Base-by-base conservation (phyloP, 2,888 invertebrate genomes). In the Pyralis farinalis region DNA sequence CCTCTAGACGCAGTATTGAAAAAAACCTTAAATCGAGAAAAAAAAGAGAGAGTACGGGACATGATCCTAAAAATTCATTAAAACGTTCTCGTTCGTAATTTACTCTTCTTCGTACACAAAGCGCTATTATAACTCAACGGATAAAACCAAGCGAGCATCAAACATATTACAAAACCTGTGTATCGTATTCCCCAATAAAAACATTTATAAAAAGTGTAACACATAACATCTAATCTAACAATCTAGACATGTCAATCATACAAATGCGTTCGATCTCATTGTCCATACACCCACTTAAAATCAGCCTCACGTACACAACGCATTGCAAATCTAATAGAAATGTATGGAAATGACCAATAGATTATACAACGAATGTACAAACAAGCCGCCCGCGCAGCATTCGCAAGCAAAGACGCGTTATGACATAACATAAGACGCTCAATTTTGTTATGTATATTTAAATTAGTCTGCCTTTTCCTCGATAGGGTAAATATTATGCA, bases 271-370 rank as follows among this genome's bases (percentile, higher is more conserved):
- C 7, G 7, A 25, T 25, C 25, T 25, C 7, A 25, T 25, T 16
- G 16, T 4, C 7, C 25, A 25, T 8, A 25, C 25, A 8, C 7
- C 31, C 8, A 31, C 12, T 31, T 12, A 10, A 7, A n/a, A 10
- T 4, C 5, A 11, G 31, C 11, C 11, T 31, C 31, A 31, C 31
- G 31, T 31, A 7, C 7, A 29, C 9, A 31, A 12, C 7, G 12
- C n/a, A 6, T 25, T 25, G n/a, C 25, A 25, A 31, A 31, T 31
- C 31, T 31, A 31, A 39, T 39, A 32, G 32, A 12, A 16, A 33
- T 33, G 25, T 20, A 39, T 39, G 33, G 39, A 33, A 39, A 39
- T 39, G 16, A 27, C 39, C 33, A 6, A 33, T 32, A 33, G 27
- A 32, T 39, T 39, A 39, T 39, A 39, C 33, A 39, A 39, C 33